Evolutionary conservation across 2,113 vertebrate species (phyloP), one percentile per base, ranked within the genome.

Genomic region (Nematolebias whitei): DNA sequence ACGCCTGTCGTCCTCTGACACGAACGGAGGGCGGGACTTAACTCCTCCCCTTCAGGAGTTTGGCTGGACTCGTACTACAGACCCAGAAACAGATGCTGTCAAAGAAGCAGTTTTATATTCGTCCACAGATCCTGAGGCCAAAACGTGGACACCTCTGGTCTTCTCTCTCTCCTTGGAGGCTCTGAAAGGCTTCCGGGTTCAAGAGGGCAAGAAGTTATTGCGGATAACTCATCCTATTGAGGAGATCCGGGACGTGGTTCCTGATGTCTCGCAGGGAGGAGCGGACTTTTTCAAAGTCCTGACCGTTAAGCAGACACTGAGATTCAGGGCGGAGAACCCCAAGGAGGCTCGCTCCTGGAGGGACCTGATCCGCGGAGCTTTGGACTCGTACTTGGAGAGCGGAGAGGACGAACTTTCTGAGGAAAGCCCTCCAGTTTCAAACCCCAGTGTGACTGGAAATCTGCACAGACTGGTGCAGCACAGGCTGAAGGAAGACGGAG

Each of bases 111-210:
- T 98, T 69, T 84, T 99, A 35, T 96, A 96, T 68, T 43, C 93
- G 71, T 90, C 79, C 44, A 88, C 88, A 0, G 43, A 93, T 0
- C 87, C 95, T 0, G 94, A 92, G 74, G 91, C 88, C 2, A 95
- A 94, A 88, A 61, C 69, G 0, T 91, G 90, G 90, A 11, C 26
- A 0, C 93, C 93, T 2, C 90, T 93, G 22, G 80, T 98, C 43
- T 96, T 98, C 52, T 98, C 96, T 16, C 90, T 99, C 9, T 98
- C 97, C 1, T 68, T 96, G 26, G 96, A 96, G 78, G 76, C 92
- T 4, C 74, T 99, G 12, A 95, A 93, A 56, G 95, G 93, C 54
- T 98, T 96, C 64, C 84, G 75, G 2, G 52, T 94, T 10, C 90
- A 90, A 38, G 94, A 91, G 2, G 82, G 76, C 0, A 92, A 92